Base-by-base conservation (phyloP, 1,140 invertebrate genomes). In the Matsumurasca onukii region DNA sequence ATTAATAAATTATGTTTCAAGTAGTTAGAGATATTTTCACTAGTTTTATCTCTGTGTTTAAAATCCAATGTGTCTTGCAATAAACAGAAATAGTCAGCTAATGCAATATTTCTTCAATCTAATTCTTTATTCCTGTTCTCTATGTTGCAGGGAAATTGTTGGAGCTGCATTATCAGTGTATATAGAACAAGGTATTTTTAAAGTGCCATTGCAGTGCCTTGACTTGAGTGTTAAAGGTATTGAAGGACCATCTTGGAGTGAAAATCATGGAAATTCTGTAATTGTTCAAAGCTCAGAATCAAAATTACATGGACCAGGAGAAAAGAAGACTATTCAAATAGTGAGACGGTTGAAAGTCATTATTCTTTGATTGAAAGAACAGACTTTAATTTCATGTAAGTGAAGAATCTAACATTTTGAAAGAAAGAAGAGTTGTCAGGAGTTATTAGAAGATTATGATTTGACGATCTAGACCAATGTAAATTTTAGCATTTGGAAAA, bases 161-260 rank as follows among this genome's bases (percentile, higher is more conserved):
- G 13, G 22, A 2, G 3, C 2, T 31, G 73, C 72, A 1, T 49
- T 74, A 57, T 51, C 63, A 45, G 72, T 66, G n/a, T 73, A 70
- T 65, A 62, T 69, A 34, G 67, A 72, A 51, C 67, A 63, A 15
- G 70, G 69, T 20, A 29, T 20, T 15, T n/a, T n/a, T 22, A 69
- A 71, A 52, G 59, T 63, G 0, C 65, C 69, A 20, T 59, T 74
- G 15, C 66, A 70, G 27, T 74, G 73, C 64, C n/a, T 45, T 5
- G 61, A 63, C 39, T 25, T 63, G n/a, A 63, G 61, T 63, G 5
- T 24, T 1, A n/a, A 45, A n/a, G 39, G 27, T 12, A 34, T n/a
- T 9, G 61, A 63, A 20, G n/a, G 30, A 34, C 30, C 15, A 34
- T 24, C 31, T 5, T 39, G 34, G 34, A 45, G 3, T 9, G 31